Evolutionary conservation across 2,797 vertebrate species (phyloP), one percentile per base, ranked within the genome.

Genomic region (Pantherophis vulpinus): DNA sequence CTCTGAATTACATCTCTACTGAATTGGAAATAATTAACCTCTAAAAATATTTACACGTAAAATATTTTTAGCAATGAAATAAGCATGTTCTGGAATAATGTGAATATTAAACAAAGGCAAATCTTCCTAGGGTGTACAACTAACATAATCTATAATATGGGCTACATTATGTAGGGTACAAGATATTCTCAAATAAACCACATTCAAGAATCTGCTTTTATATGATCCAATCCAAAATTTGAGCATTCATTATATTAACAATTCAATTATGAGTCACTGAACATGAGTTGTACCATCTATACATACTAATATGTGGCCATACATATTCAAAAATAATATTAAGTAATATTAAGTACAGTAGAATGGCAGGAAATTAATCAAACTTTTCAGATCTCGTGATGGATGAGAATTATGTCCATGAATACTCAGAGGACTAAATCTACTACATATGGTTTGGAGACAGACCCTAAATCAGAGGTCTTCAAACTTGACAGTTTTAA

Each of bases 101-200:
- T 59, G 32, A 61, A 42, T 90, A 32, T 25, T 94, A 92, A 88
- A 66, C 93, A 94, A 88, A 70, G 86, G 14, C 94, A 90, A 61
- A 87, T 37, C 32, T 95, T 96, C 87, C 63, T 86, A 87, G 63
- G 79, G 90, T 91, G n/a, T 59, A 93, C 94, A 95, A 94, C 10
- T 5, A 60, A 16, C 47, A 61, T 91, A 37, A 90, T 92, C 89
- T 87, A 93, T 86, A 89, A 86, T 29, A n/a, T 88, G 63, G 11
- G 18, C 3, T 14, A 60, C 56, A 89, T 63, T 91, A 89, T 2
- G 61, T 89, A 91, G 91, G 89, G 74, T n/a, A 29, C 37, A 91
- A 87, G n/a, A 63, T 90, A 88, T 74, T 89, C 90, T 90, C 90
- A 61, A 86, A 8, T 89, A 91, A 91, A 83, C 91, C 54, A 91